A percentile compares a stretch with the other conserved stretches of the same genome.
Evolutionary conservation across 2,888 invertebrate genomes (phyloP).

Genomic region (Vesta saturnalis): DNA sequence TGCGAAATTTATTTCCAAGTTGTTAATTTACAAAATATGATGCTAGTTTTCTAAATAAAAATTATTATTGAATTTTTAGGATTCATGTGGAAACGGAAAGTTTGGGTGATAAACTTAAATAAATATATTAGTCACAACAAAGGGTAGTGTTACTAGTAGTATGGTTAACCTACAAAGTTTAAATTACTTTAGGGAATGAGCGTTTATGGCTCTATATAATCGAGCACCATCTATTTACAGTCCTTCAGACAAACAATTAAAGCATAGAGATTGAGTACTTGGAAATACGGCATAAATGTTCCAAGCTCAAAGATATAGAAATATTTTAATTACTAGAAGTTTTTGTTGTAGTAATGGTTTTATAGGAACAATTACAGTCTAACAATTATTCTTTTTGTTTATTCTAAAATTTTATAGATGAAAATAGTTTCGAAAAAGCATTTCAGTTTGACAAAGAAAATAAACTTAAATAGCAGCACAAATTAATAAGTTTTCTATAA

Average conservation of each 20-base stretch:
- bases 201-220: slow-evolving; percentile 27
- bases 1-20: slow-evolving; percentile 17
- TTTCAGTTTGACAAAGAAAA: no score
- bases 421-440: no score
- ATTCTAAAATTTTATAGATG: no score
- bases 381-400: no score
- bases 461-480: no score
- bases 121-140: background rate
- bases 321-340: no score
- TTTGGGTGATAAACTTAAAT: background rate
- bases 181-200: slow-evolving; percentile 17
- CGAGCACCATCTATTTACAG: slow-evolving; percentile 17
- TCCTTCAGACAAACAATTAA: slow-evolving; percentile 16
- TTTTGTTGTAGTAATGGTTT: no score
- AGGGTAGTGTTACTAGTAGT: slow-evolving; percentile 5
- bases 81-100: background rate
- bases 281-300: background rate
- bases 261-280: background rate
- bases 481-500: no score
- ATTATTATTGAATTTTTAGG: background rate
- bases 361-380: no score
- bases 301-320: no score
- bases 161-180: slow-evolving; percentile 16
- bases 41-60: background rate
- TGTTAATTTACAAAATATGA: background rate